Evolutionary conservation across 2,888 invertebrate species (phyloP), one percentile per base, ranked within the genome.

Genomic region (Aleiodes leptofemur): DNA sequence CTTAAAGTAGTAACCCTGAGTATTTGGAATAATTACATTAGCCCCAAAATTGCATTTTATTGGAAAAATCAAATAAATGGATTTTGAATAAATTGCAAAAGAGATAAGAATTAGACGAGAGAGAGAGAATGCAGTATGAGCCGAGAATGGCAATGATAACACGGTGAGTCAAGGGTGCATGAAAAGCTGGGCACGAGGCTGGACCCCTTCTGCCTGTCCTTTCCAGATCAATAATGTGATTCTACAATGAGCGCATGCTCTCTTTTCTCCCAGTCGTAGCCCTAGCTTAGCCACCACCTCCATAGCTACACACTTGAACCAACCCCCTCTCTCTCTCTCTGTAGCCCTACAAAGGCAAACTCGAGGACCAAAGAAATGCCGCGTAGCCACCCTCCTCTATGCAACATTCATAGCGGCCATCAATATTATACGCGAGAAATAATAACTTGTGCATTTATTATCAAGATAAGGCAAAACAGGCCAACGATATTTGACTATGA

Each of bases 371-470:
- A 43, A 77, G 66, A 61, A 64, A 71, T 69, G 61, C 75, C 68
- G 66, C 73, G 64, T 73, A 74, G 57, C 72, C 68, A 78, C 79
- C 76, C 77, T 82, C 82, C 84, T 83, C 84, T 83, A 87, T 86
- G 85, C 87, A 87, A 86, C 87, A 88, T 88, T 88, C 87, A 88
- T 87, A 85, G 83, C 84, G 84, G 84, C 84, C 87, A 89, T 89
- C 86, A 88, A 88, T 88, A 88, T 88, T 89, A 87, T 86, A 88
- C 87, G 87, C 87, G 86, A 84, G 84, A 88, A 88, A 88, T 88
- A 88, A 88, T 88, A 89, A 88, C 87, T 84, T 83, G 86, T 86
- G 86, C 88, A 88, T 87, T 88, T 86, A 85, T 88, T 86, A 88
- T 85, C 79, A 84, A 81, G 74, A 72, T 77, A 57, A 61, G 76